Conservation (phyloP, 2,888 invertebrate species). For the Drosophila maculinotata region DNA sequence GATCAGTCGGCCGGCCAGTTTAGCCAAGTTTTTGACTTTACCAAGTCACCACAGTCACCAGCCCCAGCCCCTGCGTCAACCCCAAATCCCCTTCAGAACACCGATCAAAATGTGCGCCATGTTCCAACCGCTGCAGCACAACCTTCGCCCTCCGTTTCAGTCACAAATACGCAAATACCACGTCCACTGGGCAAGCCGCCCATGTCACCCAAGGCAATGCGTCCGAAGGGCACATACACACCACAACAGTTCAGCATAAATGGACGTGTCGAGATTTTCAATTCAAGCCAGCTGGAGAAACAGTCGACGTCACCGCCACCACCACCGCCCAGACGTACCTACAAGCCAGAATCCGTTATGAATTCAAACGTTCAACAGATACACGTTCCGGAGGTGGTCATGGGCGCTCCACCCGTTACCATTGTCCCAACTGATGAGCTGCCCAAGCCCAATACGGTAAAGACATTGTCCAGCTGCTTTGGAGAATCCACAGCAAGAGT, state of each 20-base stretch:
- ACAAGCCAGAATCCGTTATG: slow-evolving; percentile 18
- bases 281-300: slow-evolving; percentile 78
- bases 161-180: slow-evolving; percentile 72
- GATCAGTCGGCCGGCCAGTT: slow-evolving; percentile 46
- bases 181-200: slow-evolving; percentile 76
- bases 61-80: slow-evolving; percentile 9
- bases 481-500: slow-evolving; percentile 27
- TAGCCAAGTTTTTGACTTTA: slow-evolving; percentile 71
- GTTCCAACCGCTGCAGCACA: slow-evolving; percentile 2
- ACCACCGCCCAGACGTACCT: slow-evolving; percentile 61
- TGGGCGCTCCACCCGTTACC: slow-evolving; percentile 80
- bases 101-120: not conserved
- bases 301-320: slow-evolving; percentile 75
- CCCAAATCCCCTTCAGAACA: slow-evolving; percentile 1
- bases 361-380: slow-evolving; percentile 2
- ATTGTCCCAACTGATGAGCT: slow-evolving; percentile 79
- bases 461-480: slow-evolving; percentile 78
- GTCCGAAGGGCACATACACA: slow-evolving; percentile 38
- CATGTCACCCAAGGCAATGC: slow-evolving; percentile 67
- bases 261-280: slow-evolving; percentile 83
- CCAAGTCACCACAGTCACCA: slow-evolving; percentile 43
- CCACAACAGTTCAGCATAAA: slow-evolving; percentile 80
- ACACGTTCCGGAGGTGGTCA: slow-evolving; percentile 70
- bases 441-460: slow-evolving; percentile 82
- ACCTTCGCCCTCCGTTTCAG: slow-evolving; percentile 7